Base-by-base conservation (phyloP, 2,113 vertebrate species). In the Coptodon rendalli region DNA sequence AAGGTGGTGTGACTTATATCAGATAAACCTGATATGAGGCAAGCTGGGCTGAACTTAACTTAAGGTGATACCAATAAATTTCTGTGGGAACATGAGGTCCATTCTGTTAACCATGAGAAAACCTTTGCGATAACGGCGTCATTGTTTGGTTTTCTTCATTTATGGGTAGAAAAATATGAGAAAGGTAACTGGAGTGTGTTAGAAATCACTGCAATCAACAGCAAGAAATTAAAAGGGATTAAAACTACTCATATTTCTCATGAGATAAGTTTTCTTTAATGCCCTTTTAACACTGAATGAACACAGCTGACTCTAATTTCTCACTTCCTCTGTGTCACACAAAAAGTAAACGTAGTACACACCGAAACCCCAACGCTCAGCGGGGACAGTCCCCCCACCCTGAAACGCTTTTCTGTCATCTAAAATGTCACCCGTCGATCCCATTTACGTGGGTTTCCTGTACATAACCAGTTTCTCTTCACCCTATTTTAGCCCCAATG, bases 381-480 rank as follows among this genome's bases (percentile, higher is more conserved):
- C 27, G 6, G 93, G 92, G 92, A 89, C 80, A 50, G 59, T 36
- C 89, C 92, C 89, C 9, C 57, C 2, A n/a, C 9, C 9, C 29
- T 4, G 1, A 27, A 19, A 22, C 3, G 4, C 34, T 22, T 6
- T 29, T n/a, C 40, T n/a, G 9, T 87, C 40, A 85, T 27, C 34
- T 43, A 53, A 80, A 84, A 89, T 53, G 83, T 81, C 52, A 68
- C 38, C 19, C 22, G 22, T 53, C 29, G 22, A 76, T 68, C 80
- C 85, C 85, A 59, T 91, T 68, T 63, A 78, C 5, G 17, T 57
- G 6, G 14, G 48, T 86, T 92, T 89, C 82, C 66, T 88, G 81
- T 56, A 31, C 73, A 68, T 53, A 66, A 86, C 82, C 82, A 36
- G 40, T 76, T 80, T 53, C 52, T 14, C 6, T 82, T 84, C 36